These are phyloP conservation scores for Drosophila watanabei DNA, from an alignment of 1,140 invertebrate species.

Conservation along the genomic window DNA sequence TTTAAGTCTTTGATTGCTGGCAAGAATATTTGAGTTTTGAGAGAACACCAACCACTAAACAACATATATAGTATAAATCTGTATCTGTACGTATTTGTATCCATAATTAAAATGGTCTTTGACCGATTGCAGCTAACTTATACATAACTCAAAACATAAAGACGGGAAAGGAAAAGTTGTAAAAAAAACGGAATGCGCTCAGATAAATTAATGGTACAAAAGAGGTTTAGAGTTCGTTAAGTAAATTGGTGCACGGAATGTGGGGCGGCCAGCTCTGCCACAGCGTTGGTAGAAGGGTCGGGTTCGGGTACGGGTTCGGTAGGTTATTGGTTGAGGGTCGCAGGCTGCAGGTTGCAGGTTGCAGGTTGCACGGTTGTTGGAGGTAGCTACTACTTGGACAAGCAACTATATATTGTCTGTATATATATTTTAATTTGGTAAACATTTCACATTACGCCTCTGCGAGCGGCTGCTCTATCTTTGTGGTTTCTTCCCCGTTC, in stretches of 20 bases:
- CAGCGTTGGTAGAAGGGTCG: constrained; percentile 36
- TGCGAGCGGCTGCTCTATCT: constrained; percentile 34
- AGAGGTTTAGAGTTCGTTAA: constrained; percentile 56
- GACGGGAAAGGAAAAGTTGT: constrained; percentile 33
- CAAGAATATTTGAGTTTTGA: constrained; percentile 76
- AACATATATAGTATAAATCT: constrained; percentile 16
- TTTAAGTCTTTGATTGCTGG: constrained; percentile 79
- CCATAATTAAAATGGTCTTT: constrained; percentile 64
- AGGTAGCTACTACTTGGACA: constrained; percentile 65
- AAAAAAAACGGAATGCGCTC: constrained; percentile 65
- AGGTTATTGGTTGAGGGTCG: constrained; percentile 49
- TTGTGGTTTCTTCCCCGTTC: constrained; percentile 25
- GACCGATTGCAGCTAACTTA: constrained; percentile 60
- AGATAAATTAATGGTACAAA: constrained; percentile 36
- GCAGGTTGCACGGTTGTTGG: constrained; percentile 27
- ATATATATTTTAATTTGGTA: constrained; percentile 82
- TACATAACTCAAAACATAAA: constrained; percentile 47
- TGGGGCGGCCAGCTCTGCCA: constrained; percentile 64
- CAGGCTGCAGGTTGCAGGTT: constrained; percentile 6
- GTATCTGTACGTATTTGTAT: constrained; percentile 24
- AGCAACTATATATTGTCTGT: constrained; percentile 61
- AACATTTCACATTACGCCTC: constrained; percentile 82
- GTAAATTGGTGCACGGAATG: constrained; percentile 80
- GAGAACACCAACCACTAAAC: constrained; percentile 60
- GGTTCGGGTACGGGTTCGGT: constrained; percentile 1